Conservation (phyloP, 92 coral and sea anemone species). For the Muricea muricata region DNA sequence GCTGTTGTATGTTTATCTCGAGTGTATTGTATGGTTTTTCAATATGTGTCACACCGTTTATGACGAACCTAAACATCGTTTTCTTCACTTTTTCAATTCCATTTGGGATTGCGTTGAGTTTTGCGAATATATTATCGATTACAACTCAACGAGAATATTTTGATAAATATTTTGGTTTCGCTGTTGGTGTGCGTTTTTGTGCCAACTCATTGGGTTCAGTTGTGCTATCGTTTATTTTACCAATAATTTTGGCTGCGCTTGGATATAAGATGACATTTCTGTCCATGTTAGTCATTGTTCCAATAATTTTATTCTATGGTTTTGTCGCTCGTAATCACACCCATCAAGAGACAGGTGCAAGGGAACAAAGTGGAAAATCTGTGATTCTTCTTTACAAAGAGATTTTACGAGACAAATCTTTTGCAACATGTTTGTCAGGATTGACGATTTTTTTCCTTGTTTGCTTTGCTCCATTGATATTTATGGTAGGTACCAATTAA, state of each 20-base stretch:
- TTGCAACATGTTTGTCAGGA: not conserved
- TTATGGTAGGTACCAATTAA: not conserved
- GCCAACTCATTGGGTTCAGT: not conserved
- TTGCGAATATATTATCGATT: not conserved
- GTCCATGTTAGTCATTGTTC: not conserved
- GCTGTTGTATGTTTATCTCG: not conserved
- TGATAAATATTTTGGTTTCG: conserved; percentile 15
- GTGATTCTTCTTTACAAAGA: not conserved
- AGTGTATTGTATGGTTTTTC: not conserved
- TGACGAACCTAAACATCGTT: not conserved
- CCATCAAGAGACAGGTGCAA: not conserved
- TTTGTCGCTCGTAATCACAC: conserved; percentile 1
- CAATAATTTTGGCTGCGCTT: not conserved
- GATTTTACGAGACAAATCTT: not conserved
- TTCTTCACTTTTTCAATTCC: conserved; percentile 13
- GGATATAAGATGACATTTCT: not conserved
- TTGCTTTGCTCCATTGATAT: not conserved
- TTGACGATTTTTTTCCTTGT: not conserved
- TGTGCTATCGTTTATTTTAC: not conserved
- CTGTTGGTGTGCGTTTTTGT: conserved; percentile 12
- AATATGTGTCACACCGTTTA: not conserved
- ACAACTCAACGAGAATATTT: conserved; percentile 10
- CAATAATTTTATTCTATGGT: not conserved
- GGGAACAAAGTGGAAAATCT: not conserved
- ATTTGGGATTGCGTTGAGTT: not conserved